phyloP scores from a whole-genome alignment of 2,797 vertebrate species.

The Lacerta viridis region DNA sequence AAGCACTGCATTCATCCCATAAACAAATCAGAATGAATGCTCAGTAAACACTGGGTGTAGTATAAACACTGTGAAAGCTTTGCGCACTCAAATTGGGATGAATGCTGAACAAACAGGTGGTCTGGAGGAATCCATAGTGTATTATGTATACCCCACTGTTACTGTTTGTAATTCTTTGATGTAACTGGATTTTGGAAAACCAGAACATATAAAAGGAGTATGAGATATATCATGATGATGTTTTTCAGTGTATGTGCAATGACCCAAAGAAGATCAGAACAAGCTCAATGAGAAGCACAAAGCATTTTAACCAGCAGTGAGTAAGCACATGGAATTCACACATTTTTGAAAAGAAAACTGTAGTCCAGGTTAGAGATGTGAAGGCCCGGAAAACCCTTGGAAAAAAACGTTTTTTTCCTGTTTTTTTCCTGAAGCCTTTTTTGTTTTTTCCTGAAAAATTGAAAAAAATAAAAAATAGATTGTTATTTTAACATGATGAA shows the following conservation, averaged over 20 bases:
- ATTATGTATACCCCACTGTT: conserved; percentile 54
- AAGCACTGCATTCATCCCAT: too few species aligned
- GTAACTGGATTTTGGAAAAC: conserved; percentile 44
- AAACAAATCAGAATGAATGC: too few species aligned
- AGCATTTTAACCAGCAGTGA: conserved; percentile 65
- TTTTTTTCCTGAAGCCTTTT: too few species aligned
- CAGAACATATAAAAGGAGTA: conserved; percentile 38
- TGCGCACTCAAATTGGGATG: too few species aligned
- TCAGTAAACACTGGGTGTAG: too few species aligned
- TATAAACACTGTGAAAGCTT: too few species aligned
- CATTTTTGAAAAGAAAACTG: conserved; percentile 77
- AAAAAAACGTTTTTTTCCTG: too few species aligned
- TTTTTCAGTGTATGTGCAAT: conserved; percentile 58
- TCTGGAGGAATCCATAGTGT: conserved; percentile 7
- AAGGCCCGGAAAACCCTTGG: too few species aligned
- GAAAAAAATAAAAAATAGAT: too few species aligned
- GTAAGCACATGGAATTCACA: conserved; percentile 73
- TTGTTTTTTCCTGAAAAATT: too few species aligned
- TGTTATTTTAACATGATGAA: too few species aligned
- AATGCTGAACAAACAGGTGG: too few species aligned
- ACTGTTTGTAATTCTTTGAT: conserved; percentile 47
- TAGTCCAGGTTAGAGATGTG: conserved; percentile 60
- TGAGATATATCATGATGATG: conserved; percentile 28
- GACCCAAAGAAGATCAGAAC: conserved; percentile 50
- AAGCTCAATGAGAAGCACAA: conserved; percentile 66